Conservation (phyloP, 2,113 vertebrate species). For the Zingel zingel region DNA sequence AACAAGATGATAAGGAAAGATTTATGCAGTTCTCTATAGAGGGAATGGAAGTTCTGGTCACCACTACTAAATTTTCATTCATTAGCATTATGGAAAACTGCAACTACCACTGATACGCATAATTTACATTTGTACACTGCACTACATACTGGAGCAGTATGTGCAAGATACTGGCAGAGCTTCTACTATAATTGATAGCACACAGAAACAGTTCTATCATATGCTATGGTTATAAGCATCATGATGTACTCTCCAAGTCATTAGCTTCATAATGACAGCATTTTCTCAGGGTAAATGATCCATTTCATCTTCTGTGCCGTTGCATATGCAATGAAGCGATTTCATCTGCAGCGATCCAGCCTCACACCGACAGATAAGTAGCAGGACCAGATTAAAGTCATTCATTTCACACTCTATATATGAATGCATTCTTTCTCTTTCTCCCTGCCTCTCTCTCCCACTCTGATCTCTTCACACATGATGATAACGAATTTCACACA, state of each 20-base stretch:
- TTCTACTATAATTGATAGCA: not conserved
- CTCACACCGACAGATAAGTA: conserved; percentile 35
- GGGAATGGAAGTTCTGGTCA: no score
- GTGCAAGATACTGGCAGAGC: no score
- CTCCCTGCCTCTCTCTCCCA: not conserved
- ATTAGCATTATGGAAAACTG: not conserved
- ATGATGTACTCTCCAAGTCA: not conserved
- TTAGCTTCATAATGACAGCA: conserved; percentile 23
- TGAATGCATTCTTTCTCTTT: conserved; percentile 9
- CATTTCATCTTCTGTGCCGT: conserved; percentile 33
- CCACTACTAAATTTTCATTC: not conserved
- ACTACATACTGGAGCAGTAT: not conserved
- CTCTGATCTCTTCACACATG: conserved; percentile 45
- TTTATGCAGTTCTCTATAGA: no score
- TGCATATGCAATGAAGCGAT: conserved; percentile 36
- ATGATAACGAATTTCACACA: conserved; percentile 38
- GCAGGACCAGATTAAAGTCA: conserved; percentile 58
- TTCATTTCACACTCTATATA: conserved; percentile 30
- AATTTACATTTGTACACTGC: not conserved
- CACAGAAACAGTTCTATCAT: not conserved
- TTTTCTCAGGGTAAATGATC: conserved; percentile 43
- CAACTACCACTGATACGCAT: not conserved
- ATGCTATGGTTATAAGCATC: not conserved
- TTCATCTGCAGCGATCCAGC: conserved; percentile 30
- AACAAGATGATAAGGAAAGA: no score